These are phyloP conservation scores for Andinoacara biseriatus DNA, from an alignment of 2,113 vertebrate species.

Conservation along the genomic window DNA sequence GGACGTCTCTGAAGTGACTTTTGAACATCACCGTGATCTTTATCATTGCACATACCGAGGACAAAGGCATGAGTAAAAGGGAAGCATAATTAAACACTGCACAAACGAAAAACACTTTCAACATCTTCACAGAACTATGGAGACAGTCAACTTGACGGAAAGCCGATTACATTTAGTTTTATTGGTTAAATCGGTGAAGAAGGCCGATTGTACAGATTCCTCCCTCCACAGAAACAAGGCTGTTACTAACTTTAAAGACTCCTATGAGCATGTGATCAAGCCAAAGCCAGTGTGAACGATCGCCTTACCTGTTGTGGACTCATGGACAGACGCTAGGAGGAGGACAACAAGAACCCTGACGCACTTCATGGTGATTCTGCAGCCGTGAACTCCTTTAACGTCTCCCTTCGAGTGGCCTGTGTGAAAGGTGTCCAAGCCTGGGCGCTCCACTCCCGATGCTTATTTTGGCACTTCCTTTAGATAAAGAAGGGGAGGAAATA, in stretches of 20 bases:
- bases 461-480: slow-evolving; percentile 77
- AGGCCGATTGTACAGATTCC: background rate
- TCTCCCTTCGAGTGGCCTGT: slow-evolving; percentile 25
- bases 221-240: background rate
- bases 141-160: background rate
- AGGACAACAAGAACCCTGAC: slow-evolving; percentile 36
- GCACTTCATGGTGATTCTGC: slow-evolving; percentile 60
- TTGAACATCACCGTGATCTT: slow-evolving; percentile 29
- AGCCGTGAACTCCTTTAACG: slow-evolving; percentile 13
- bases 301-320: slow-evolving; percentile 54
- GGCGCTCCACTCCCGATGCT: slow-evolving; percentile 39
- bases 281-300: background rate
- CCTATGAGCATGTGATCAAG: rapidly evolving
- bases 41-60: slow-evolving; percentile 21
- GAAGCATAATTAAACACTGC: background rate
- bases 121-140: background rate
- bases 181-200: background rate
- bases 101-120: background rate
- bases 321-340: slow-evolving; percentile 12
- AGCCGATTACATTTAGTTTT: background rate
- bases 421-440: slow-evolving; percentile 53
- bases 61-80: background rate
- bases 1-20: slow-evolving; percentile 15
- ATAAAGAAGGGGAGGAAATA: slow-evolving; percentile 75
- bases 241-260: background rate